A percentile compares a stretch with the other conserved stretches of the same genome.
Evolutionary conservation across 1,140 invertebrate species (phyloP).

Genomic region (Pogonus chalceus): DNA sequence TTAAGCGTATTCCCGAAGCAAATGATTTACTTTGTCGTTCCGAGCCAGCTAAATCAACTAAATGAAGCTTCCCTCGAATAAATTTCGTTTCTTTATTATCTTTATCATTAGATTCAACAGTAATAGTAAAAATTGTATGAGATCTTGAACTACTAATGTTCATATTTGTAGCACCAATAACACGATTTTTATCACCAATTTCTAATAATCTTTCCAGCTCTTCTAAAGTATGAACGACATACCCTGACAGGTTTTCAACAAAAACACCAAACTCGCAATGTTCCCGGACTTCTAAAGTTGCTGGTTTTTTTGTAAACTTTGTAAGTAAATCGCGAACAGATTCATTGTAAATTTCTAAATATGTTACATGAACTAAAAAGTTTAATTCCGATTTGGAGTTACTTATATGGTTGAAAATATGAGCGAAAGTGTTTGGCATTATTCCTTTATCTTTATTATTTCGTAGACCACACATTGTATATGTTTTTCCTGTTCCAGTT

Average conservation of each 20-base stretch:
- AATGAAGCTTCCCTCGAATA: slow-evolving; percentile 60
- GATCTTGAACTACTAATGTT: slow-evolving; percentile 95
- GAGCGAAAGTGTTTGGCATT: slow-evolving; percentile 93
- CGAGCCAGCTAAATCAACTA: slow-evolving; percentile 69
- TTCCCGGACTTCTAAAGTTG: slow-evolving; percentile 62
- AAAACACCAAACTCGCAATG: slow-evolving; percentile 85
- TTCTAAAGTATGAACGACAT: slow-evolving; percentile 77
- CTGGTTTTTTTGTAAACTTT: slow-evolving; percentile 56
- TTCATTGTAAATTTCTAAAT: slow-evolving; percentile 94
- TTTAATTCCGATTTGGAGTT: slow-evolving; percentile 64
- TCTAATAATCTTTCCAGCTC: slow-evolving; percentile 88
- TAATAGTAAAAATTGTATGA: slow-evolving; percentile 98
- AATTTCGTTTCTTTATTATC: slow-evolving; percentile 65
- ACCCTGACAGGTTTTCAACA: slow-evolving; percentile 79
- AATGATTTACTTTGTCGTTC: slow-evolving; percentile 89
- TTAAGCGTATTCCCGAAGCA: slow-evolving; percentile 75
- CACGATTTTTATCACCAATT: slow-evolving; percentile 78
- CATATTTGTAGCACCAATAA: slow-evolving; percentile 89
- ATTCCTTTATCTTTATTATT: slow-evolving; percentile 81
- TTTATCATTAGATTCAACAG: slow-evolving; percentile 84
- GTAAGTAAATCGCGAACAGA: slow-evolving; percentile 89
- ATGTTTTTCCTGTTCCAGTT: slow-evolving; percentile 95
- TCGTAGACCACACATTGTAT: slow-evolving; percentile 86
- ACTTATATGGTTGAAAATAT: slow-evolving; percentile 90
- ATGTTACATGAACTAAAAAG: slow-evolving; percentile 86